Base-by-base conservation (phyloP, 2,797 vertebrate genomes). In the Acanthurus lineatus region DNA sequence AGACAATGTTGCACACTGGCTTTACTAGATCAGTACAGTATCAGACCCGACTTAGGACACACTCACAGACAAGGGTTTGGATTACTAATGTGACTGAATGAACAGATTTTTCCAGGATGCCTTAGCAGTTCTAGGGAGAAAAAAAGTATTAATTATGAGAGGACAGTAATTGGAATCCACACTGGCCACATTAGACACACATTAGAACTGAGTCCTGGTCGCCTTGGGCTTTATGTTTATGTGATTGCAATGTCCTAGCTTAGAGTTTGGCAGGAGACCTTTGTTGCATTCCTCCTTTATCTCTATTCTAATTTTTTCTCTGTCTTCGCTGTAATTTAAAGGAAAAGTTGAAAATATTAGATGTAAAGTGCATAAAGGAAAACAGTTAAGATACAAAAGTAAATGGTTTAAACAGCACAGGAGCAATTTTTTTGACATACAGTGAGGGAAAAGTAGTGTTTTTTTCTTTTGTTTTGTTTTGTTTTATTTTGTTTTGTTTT, bases 1-100 rank as follows among this genome's bases (percentile, higher is more conserved):
- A 76, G 69, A 52, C 76, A 57, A 53, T 61, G 77, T 84, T 88
- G 73, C 76, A 85, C 82, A 65, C 81, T 80, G 80, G 89, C 67
- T 90, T 91, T 81, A 85, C 73, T 40, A 64, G 76, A 79, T 81
- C 80, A 83, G 49, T 14, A 44, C 60, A 53, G 69, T 74, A 77
- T 79, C 75, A 79, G 62, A 61, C 38, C 6, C 3, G 7, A 54
- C 22, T 74, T 66, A 65, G 51, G 56, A 74, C 40, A 40, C 54
- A 45, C 68, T 49, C 49, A 15, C 63, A 48, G 40, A 76, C 35
- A 11, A 19, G 9, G 35, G 49, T 14, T 62, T 14, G 48, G 56
- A 64, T 69, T 64, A 71, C 67, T 49, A 51, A 53, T 66, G 15
- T 53, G 47, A 35, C 60, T 57, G 59, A 71, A 49, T 42, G 25